These are phyloP conservation scores for Hippopotamyrus pictus DNA, from an alignment of 2,797 vertebrate genomes.

Conservation along the genomic window DNA sequence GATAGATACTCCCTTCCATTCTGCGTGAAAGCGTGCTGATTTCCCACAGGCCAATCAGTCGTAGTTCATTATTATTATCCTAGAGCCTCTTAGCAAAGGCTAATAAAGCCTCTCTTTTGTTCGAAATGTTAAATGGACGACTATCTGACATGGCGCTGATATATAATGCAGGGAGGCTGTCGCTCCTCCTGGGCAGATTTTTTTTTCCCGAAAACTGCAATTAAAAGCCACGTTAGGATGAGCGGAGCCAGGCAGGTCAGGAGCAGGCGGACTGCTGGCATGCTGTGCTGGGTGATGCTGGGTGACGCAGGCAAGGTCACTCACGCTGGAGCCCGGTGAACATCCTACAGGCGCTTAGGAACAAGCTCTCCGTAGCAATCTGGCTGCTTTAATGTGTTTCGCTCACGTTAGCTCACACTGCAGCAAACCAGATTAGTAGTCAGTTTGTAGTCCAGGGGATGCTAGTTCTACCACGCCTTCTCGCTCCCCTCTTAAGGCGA, in stretches of 20 bases:
- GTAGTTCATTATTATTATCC: constrained; percentile 30
- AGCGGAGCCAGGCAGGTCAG: background rate
- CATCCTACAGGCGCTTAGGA: background rate
- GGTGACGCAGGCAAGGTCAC: background rate
- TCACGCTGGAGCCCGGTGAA: background rate
- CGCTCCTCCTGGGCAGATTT: constrained; percentile 38
- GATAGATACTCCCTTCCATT: background rate
- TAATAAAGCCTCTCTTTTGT: constrained; percentile 37
- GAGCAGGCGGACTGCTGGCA: background rate
- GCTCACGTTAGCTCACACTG: background rate
- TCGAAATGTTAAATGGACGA: constrained; percentile 43
- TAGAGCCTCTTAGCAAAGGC: constrained; percentile 24
- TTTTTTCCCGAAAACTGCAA: constrained; percentile 34
- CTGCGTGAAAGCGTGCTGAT: background rate
- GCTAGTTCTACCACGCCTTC: background rate
- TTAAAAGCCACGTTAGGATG: constrained; percentile 28
- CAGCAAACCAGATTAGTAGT: background rate
- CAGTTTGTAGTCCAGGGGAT: background rate
- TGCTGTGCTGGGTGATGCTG: background rate
- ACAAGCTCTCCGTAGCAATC: no score
- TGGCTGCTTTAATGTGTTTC: background rate
- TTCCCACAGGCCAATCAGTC: constrained; percentile 21
- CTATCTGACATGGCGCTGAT: constrained; percentile 38
- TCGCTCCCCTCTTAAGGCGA: background rate
- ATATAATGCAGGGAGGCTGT: constrained; percentile 41